Conservation (phyloP, 2,888 invertebrate species). For the Labia minor region DNA sequence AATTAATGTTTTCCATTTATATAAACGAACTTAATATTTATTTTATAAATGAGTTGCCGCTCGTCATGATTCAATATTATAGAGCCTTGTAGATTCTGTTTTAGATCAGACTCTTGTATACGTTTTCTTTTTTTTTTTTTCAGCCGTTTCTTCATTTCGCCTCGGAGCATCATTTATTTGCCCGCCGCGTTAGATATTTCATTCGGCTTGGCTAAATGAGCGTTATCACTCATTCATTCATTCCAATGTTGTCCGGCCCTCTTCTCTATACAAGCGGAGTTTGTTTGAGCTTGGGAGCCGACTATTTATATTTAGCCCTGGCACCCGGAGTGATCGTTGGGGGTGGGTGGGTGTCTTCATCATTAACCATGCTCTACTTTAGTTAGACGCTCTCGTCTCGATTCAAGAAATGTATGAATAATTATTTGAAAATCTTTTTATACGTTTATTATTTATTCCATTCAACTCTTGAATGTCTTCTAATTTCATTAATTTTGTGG, state of each 20-base stretch:
- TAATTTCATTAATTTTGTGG: not conserved
- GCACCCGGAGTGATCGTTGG: not conserved
- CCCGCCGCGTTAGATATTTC: conserved; percentile 7
- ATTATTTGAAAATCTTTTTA: not conserved
- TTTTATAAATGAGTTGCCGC: conserved; percentile 13
- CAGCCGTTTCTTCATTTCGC: not conserved
- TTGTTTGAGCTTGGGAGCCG: not conserved
- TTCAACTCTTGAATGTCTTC: not conserved
- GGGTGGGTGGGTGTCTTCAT: conserved; percentile 1
- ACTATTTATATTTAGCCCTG: not conserved
- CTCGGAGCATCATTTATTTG: conserved; percentile 1
- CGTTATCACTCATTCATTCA: conserved; percentile 13
- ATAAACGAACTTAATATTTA: conserved; percentile 13
- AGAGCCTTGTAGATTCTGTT: conserved; percentile 7
- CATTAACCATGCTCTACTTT: not conserved
- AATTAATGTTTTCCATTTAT: conserved; percentile 13
- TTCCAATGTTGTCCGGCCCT: conserved; percentile 13
- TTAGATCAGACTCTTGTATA: conserved; percentile 13
- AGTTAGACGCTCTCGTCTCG: not conserved
- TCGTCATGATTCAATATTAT: conserved; percentile 13
- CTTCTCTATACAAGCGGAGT: not conserved
- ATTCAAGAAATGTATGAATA: conserved; percentile 13
- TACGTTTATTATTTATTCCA: not conserved
- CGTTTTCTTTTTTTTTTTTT: not conserved
- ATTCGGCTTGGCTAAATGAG: conserved; percentile 13